Conservation (phyloP, 2,797 vertebrate species). For the Phalanger gymnotis region DNA sequence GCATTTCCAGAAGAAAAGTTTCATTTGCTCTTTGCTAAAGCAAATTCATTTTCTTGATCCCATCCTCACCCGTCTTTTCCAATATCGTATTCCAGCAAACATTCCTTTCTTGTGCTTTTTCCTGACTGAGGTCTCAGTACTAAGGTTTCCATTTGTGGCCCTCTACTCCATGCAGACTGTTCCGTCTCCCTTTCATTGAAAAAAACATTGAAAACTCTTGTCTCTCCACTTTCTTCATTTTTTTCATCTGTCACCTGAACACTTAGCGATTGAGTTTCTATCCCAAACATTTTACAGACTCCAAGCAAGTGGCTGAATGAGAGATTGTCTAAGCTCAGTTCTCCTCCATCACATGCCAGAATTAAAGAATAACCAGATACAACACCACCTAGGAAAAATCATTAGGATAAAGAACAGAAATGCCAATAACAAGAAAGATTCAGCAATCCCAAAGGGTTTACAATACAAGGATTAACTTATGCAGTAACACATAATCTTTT, state of each 20-base stretch:
- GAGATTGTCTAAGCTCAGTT: background rate
- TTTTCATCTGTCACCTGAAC: background rate
- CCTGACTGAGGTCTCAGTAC: background rate
- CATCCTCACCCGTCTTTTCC: background rate
- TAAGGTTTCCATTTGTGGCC: background rate
- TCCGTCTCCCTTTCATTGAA: background rate
- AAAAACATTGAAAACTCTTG: background rate
- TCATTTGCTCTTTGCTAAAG: background rate
- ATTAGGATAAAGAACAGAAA: background rate
- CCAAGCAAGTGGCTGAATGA: background rate
- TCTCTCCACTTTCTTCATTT: background rate
- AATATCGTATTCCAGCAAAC: background rate
- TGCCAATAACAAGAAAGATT: background rate
- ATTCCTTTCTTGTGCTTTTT: background rate
- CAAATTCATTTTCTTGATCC: background rate
- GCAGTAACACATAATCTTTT: background rate
- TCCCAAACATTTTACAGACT: background rate
- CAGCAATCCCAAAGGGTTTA: background rate
- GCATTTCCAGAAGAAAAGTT: background rate
- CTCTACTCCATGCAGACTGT: background rate
- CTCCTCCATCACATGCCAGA: background rate
- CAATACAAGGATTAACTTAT: background rate
- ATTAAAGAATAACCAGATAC: background rate
- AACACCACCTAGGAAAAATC: background rate
- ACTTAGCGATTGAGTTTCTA: background rate